A percentile compares a stretch with the other conserved stretches of the same genome.
Conservation (phyloP, 2,113 vertebrate species). For the Podarcis cretensis region DNA sequence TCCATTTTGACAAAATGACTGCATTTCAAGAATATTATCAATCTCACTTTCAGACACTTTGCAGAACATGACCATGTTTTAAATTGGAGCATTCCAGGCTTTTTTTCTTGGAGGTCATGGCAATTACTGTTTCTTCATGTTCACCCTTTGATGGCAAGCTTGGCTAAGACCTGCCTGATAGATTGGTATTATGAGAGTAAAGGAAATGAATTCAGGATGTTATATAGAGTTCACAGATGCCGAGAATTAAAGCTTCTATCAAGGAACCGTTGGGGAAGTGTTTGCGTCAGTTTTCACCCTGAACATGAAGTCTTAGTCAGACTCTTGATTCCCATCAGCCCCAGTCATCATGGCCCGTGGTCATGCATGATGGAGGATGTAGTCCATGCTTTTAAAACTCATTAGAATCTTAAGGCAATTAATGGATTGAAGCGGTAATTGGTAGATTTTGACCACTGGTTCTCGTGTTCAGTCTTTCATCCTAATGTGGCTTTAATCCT, state of each 20-base stretch:
- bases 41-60: slow-evolving; percentile 39
- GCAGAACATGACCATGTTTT: slow-evolving; percentile 29
- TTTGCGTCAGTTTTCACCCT: background rate
- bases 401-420: no score
- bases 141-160: slow-evolving; percentile 14
- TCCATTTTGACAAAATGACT: slow-evolving; percentile 36
- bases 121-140: slow-evolving; percentile 45
- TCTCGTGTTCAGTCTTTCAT: no score
- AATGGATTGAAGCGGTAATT: no score
- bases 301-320: background rate
- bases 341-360: no score
- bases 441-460: no score
- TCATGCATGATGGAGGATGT: no score
- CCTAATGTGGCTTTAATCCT: no score
- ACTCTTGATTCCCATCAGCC: no score
- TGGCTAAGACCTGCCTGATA: slow-evolving; percentile 55
- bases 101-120: slow-evolving; percentile 55
- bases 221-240: slow-evolving; percentile 37
- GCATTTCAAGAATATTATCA: slow-evolving; percentile 52
- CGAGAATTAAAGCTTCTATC: background rate
- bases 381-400: no score
- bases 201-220: slow-evolving; percentile 47
- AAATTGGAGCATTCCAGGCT: slow-evolving; percentile 49
- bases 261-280: background rate
- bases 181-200: slow-evolving; percentile 44